These are phyloP conservation scores for Scaptomyza cyrtandrae DNA, from an alignment of 2,888 invertebrate genomes.

Conservation along the genomic window DNA sequence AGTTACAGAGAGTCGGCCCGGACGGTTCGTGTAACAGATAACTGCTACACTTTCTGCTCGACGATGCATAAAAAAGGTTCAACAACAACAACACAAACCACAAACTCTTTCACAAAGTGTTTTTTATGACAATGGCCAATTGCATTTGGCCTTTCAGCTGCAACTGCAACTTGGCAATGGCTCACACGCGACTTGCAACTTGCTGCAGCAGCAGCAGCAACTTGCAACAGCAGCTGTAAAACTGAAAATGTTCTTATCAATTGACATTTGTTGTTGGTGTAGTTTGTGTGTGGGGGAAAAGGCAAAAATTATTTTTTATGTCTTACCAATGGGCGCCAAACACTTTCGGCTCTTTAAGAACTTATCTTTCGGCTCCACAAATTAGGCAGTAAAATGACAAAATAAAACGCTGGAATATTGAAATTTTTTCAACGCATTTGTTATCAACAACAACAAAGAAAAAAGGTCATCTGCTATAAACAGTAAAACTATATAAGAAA, in stretches of 20 bases:
- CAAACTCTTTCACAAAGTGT: slow-evolving; percentile 81
- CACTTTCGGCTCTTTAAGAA: slow-evolving; percentile 50
- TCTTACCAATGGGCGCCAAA: slow-evolving; percentile 56
- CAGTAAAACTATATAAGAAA: slow-evolving; percentile 21
- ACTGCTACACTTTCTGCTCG: slow-evolving; percentile 80
- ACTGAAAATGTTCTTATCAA: slow-evolving; percentile 73
- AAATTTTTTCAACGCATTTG: slow-evolving; percentile 30
- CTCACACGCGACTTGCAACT: slow-evolving; percentile 65
- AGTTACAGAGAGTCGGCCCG: slow-evolving; percentile 21
- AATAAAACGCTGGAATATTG: slow-evolving; percentile 29
- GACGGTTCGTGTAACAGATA: slow-evolving; percentile 63
- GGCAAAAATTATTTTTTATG: slow-evolving; percentile 66
- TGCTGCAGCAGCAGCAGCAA: slow-evolving; percentile 56
- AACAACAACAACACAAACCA: slow-evolving; percentile 44
- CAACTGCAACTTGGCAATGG: slow-evolving; percentile 21
- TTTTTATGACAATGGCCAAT: slow-evolving; percentile 80
- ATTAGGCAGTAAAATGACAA: slow-evolving; percentile 38
- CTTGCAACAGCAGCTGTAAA: slow-evolving; percentile 66
- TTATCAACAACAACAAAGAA: slow-evolving; percentile 31
- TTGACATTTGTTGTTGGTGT: slow-evolving; percentile 65
- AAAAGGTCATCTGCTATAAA: slow-evolving; percentile 34
- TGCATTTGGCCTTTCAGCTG: slow-evolving; percentile 68
- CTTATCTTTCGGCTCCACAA: slow-evolving; percentile 31
- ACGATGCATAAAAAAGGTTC: slow-evolving; percentile 81
- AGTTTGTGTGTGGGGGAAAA: slow-evolving; percentile 45